A percentile compares a stretch with the other conserved stretches of the same genome.
Evolutionary conservation across 92 coral and sea anemone species (phyloP).

Genomic region (Umimayanthus chanpuru): DNA sequence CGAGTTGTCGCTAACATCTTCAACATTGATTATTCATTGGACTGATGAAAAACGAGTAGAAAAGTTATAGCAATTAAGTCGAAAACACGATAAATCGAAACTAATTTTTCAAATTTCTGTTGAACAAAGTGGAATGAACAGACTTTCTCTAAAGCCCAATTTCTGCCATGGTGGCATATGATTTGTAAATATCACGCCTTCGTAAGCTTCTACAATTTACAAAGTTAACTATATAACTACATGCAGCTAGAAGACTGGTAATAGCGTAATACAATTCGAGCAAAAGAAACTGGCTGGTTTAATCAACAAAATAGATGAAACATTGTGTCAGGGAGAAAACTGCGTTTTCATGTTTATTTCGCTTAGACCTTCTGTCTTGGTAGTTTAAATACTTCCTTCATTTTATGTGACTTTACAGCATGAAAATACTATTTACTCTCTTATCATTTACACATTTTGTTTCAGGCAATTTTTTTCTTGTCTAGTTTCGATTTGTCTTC

Average conservation of each 20-base stretch:
- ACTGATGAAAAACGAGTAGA: not conserved
- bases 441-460: not conserved
- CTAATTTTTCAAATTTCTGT: not conserved
- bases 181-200: not conserved
- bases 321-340: not conserved
- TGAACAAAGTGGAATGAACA: not conserved
- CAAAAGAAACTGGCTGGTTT: not conserved
- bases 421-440: not conserved
- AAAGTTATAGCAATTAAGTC: not conserved
- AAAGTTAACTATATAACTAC: no score
- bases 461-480: not conserved
- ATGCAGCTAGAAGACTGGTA: not conserved
- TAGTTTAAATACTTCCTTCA: no score
- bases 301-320: not conserved
- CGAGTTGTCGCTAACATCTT: no score
- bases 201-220: not conserved
- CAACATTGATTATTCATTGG: not conserved
- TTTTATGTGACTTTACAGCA: not conserved
- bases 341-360: not conserved
- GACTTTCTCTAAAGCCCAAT: not conserved
- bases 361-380: no score
- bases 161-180: not conserved
- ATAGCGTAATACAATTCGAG: not conserved
- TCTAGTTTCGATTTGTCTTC: not conserved
- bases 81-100: not conserved